Conservation (phyloP, 2,888 invertebrate species). For the Pedicia rivosa region DNA sequence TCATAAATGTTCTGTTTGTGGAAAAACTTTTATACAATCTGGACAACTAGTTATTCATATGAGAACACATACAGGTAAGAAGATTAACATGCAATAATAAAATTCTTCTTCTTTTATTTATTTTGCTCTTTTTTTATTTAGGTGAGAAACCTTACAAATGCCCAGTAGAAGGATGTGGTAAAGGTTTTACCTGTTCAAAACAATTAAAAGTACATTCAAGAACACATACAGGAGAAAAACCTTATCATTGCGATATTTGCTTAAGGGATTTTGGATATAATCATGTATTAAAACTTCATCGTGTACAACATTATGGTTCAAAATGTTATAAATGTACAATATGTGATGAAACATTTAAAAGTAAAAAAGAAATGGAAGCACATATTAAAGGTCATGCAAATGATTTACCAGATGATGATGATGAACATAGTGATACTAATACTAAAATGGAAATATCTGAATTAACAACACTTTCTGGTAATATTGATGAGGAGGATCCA, state of each 20-base stretch:
- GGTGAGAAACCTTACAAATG: slow-evolving; percentile 70
- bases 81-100: background rate
- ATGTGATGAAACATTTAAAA: slow-evolving; percentile 79
- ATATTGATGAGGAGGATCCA: background rate
- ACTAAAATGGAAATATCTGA: background rate
- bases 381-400: slow-evolving; percentile 69
- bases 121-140: slow-evolving; percentile 6
- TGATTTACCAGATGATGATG: slow-evolving; percentile 37
- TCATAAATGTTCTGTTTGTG: slow-evolving; percentile 74
- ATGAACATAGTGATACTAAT: slow-evolving; percentile 8
- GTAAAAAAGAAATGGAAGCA: slow-evolving; percentile 79
- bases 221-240: slow-evolving; percentile 82
- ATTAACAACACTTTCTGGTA: background rate
- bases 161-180: slow-evolving; percentile 69
- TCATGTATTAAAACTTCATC: slow-evolving; percentile 76
- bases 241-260: slow-evolving; percentile 82
- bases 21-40: slow-evolving; percentile 81
- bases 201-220: slow-evolving; percentile 76
- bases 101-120: background rate
- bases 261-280: slow-evolving; percentile 84
- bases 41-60: slow-evolving; percentile 84
- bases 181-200: slow-evolving; percentile 84
- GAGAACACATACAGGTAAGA: slow-evolving; percentile 65
- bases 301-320: slow-evolving; percentile 80
- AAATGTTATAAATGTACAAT: slow-evolving; percentile 87